Percentiles rank a stretch among this genome's conserved stretches.
Conservation (phyloP, 2,113 vertebrate species). For the Brachyhypopomus gauderio region DNA sequence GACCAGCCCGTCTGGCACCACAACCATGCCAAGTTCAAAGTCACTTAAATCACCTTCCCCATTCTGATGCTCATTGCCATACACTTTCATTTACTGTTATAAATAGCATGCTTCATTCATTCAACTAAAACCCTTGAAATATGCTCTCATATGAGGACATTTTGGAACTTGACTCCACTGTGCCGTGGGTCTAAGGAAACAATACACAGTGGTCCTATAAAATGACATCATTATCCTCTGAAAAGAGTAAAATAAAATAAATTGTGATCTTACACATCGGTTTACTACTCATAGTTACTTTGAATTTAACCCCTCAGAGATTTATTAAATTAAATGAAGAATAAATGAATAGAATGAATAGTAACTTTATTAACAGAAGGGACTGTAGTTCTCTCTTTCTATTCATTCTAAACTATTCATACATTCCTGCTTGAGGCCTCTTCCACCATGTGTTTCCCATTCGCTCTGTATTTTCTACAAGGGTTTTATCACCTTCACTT, state of each 20-base stretch:
- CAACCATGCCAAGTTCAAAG: too few species aligned
- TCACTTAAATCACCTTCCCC: too few species aligned
- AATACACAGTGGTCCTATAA: too few species aligned
- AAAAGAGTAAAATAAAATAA: too few species aligned
- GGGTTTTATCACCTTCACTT: conserved; percentile 26
- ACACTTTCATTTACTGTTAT: background rate
- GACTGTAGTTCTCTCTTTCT: background rate
- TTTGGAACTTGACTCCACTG: too few species aligned
- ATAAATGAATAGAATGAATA: too few species aligned
- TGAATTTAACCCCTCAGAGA: background rate
- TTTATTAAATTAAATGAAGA: background rate
- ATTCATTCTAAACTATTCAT: background rate
- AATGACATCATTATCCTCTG: background rate
- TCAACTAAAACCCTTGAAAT: background rate
- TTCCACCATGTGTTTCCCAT: conserved; percentile 39
- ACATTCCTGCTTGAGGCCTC: conserved; percentile 9
- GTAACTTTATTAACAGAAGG: background rate
- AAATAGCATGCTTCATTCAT: background rate
- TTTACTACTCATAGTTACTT: background rate
- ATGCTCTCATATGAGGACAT: background rate
- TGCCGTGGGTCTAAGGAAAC: too few species aligned
- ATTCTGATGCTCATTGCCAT: background rate
- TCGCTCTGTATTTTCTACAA: background rate
- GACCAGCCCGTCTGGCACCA: too few species aligned
- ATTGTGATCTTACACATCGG: background rate